Evolutionary conservation across 2,113 vertebrate genomes (phyloP).

Genomic region (Chloebia gouldiae): DNA sequence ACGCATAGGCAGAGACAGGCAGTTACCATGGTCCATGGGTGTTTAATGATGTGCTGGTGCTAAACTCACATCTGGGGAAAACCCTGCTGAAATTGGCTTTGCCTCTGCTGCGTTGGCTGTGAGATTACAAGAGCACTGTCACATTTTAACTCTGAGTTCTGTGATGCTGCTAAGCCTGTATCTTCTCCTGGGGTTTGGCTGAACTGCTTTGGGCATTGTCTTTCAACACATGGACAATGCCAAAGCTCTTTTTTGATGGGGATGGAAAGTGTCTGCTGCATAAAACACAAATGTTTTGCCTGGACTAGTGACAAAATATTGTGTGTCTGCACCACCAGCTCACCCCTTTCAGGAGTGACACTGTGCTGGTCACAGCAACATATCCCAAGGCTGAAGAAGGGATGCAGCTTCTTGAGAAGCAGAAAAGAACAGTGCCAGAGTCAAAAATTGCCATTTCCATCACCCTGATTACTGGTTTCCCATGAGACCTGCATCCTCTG

Average conservation of each 20-base stretch:
- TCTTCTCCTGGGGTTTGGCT: background rate
- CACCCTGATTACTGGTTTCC: background rate
- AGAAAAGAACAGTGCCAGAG: background rate
- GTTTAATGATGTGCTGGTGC: background rate
- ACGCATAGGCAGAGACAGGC: background rate
- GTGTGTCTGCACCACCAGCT: background rate
- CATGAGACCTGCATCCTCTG: background rate
- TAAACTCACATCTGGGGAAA: background rate
- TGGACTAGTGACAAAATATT: rapidly evolving
- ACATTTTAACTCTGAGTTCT: background rate
- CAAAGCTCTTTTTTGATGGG: background rate
- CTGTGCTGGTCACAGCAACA: background rate
- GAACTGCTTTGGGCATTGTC: background rate
- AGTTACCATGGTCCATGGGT: rapidly evolving
- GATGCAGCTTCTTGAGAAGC: background rate
- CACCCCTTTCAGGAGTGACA: too few species aligned
- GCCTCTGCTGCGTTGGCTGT: background rate
- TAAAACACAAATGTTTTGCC: background rate
- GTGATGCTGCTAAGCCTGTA: rapidly evolving
- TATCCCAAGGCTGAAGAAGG: background rate
- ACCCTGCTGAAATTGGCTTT: background rate
- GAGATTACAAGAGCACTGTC: background rate
- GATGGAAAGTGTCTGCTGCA: background rate
- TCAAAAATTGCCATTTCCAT: background rate
- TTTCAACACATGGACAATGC: background rate